phyloP scores from a whole-genome alignment of 2,797 vertebrate species.

The Rhinogobio ventralis region DNA sequence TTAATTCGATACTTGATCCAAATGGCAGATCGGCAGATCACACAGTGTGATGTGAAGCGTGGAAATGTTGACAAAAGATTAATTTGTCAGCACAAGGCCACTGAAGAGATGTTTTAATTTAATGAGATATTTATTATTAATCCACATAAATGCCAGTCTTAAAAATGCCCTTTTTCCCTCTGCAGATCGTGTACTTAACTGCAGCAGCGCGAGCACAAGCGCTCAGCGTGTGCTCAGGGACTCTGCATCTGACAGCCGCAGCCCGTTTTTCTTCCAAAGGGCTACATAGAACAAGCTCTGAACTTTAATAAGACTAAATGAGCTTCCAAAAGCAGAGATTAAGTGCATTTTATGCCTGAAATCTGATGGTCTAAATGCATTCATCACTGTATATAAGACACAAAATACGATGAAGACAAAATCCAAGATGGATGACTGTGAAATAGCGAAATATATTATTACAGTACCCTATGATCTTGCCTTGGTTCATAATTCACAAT shows the following conservation, averaged over 20 bases:
- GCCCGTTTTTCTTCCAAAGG: constrained; percentile 23
- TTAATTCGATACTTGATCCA: not conserved
- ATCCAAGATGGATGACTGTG: not conserved
- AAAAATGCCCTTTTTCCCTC: constrained; percentile 7
- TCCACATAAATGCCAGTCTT: constrained; percentile 20
- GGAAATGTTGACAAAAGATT: constrained; percentile 18
- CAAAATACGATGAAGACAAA: constrained; percentile 2
- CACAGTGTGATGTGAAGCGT: not conserved
- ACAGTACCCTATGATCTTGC: not conserved
- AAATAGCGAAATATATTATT: not conserved
- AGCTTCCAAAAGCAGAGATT: constrained; percentile 21
- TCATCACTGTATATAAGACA: not conserved
- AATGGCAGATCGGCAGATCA: not conserved
- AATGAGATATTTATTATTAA: constrained; percentile 41
- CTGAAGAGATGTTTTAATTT: constrained; percentile 33
- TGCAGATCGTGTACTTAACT: constrained; percentile 13
- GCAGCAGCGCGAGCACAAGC: not conserved
- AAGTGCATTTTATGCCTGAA: constrained; percentile 15
- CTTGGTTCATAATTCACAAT: not conserved
- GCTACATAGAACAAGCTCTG: constrained; percentile 31
- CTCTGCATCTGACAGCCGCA: constrained; percentile 6
- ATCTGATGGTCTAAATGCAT: constrained; percentile 13
- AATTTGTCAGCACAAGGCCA: constrained; percentile 28
- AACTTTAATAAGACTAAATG: constrained; percentile 40
- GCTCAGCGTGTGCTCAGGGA: constrained; percentile 12